Base-by-base conservation (phyloP, 2,797 vertebrate species). In the Furcifer pardalis region DNA sequence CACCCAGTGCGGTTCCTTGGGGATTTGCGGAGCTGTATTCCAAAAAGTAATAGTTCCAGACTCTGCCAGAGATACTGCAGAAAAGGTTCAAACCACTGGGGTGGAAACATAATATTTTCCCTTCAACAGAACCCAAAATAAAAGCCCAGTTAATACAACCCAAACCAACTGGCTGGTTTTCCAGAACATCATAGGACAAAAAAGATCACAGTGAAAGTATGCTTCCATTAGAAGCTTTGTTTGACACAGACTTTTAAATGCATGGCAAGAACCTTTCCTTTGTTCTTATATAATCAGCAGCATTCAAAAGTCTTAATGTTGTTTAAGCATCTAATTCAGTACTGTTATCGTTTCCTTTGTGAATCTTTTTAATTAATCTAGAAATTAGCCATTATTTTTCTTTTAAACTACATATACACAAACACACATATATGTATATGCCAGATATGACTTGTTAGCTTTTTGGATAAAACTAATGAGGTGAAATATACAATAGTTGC, bases 381-480 rank as follows among this genome's bases (percentile, higher is more conserved):
- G 62, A 69, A 68, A 7, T 2, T 65, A 79, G 44, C 23, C 27
- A 77, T 77, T 7, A 30, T 27, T 27, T 65, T 60, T 42, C 13
- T 63, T 62, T 78, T 63, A 21, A 37, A 37, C 25, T 52, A 52
- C 27, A 46, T 7, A n/a, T 27, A 73, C 2, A 44, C 37, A 12
- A 4, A 12, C 9, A 46, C 17, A 35, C 3, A 69, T 10, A 69
- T 21, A 37, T 30, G 3, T 3, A 71, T 42, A 15, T 30, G 17
- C 69, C 35, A 19, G 37, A 42, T 63, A 10, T 71, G 35, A 21
- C 7, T 82, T 63, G 32, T 77, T 65, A 49, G n/a, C 42, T 25
- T 77, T 81, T 86, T 63, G 42, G 13, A 86, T 77, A 52, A 21
- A 79, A 42, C 23, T 44, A 30, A 44, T 73, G 60, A 77, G 2